phyloP scores from a whole-genome alignment of 64 coral and sea anemone species.

The Porites australiensis region DNA sequence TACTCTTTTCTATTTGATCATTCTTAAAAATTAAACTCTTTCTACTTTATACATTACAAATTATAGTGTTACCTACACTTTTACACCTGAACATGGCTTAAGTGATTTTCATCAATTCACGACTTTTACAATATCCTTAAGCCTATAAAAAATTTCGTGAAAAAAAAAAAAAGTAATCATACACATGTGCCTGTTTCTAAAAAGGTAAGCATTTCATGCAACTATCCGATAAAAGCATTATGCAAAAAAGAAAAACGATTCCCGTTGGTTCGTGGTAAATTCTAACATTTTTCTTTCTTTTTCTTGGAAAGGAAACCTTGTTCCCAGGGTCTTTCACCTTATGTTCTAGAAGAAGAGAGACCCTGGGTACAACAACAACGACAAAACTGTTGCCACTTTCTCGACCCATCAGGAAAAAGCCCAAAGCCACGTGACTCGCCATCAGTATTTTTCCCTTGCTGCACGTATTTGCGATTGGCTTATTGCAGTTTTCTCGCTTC shows the following conservation, averaged over 20 bases:
- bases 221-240: not conserved
- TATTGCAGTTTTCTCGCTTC: too few species aligned
- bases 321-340: too few species aligned
- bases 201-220: conserved; percentile 24
- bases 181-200: not conserved
- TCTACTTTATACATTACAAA: conserved; percentile 49
- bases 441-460: too few species aligned
- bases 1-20: not conserved
- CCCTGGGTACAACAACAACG: too few species aligned
- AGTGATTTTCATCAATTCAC: not conserved
- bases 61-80: conserved; percentile 37
- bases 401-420: too few species aligned
- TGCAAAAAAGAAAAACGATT: not conserved
- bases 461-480: too few species aligned
- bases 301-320: too few species aligned
- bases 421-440: too few species aligned
- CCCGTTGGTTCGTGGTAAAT: not conserved
- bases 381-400: too few species aligned
- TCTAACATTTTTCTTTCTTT: not conserved
- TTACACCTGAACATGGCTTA: not conserved
- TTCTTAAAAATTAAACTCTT: conserved; percentile 12
- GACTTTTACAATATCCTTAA: not conserved
- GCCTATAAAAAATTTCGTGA: not conserved
- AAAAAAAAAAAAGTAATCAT: not conserved
- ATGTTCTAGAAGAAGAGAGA: too few species aligned